A percentile compares a stretch with the other conserved stretches of the same genome.
Conservation (phyloP, 2,797 vertebrate species). For the Argyrosomus regius region DNA sequence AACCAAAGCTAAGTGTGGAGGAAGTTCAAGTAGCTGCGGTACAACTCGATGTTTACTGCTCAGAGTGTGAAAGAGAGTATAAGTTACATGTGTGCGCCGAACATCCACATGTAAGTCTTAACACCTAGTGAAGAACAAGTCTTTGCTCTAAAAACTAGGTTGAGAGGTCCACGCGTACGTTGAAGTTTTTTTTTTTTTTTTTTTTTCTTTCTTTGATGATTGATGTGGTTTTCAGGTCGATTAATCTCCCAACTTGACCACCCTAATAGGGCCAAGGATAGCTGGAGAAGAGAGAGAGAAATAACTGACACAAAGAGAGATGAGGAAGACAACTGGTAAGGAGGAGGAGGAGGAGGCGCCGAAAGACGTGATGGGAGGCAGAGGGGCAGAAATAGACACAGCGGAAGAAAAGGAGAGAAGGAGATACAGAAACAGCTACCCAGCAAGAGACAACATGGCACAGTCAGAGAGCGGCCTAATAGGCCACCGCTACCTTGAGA, state of each 20-base stretch:
- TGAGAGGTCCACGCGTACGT: slow-evolving; percentile 28
- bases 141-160: slow-evolving; percentile 49
- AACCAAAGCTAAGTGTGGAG: too few species aligned
- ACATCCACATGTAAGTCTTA: neutral
- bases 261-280: slow-evolving; percentile 70
- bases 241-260: slow-evolving; percentile 68
- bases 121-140: neutral
- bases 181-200: slow-evolving; percentile 8
- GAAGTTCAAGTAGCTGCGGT: too few species aligned
- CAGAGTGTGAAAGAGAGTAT: neutral
- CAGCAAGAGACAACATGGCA: slow-evolving; percentile 36
- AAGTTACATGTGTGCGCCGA: neutral
- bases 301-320: slow-evolving; percentile 51
- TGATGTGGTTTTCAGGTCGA: slow-evolving; percentile 62
- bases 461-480: slow-evolving; percentile 63
- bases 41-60: neutral
- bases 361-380: slow-evolving; percentile 41
- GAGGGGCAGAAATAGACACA: slow-evolving; percentile 60
- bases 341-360: slow-evolving; percentile 24
- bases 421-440: slow-evolving; percentile 35
- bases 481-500: slow-evolving; percentile 69
- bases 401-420: slow-evolving; percentile 18
- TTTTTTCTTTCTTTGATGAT: slow-evolving; percentile 34
- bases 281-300: slow-evolving; percentile 33
- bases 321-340: slow-evolving; percentile 36